A percentile compares a stretch with the other conserved stretches of the same genome.
phyloP scores from a whole-genome alignment of 2,888 invertebrate species.

The Apotomis capreana region DNA sequence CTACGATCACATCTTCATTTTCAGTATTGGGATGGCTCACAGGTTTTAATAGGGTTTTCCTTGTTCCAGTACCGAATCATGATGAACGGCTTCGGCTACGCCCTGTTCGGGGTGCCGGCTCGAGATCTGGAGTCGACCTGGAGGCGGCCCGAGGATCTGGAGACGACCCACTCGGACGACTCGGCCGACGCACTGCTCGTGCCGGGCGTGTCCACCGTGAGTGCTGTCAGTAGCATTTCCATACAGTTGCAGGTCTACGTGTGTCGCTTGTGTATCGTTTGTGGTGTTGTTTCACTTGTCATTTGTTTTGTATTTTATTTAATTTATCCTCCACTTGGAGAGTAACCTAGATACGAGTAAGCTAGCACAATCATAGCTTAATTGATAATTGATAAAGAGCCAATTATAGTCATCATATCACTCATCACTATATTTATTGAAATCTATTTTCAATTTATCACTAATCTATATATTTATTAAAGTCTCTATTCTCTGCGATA shows the following conservation, averaged over 20 bases:
- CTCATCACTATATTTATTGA: too few species aligned
- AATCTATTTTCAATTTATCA: too few species aligned
- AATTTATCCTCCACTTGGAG: too few species aligned
- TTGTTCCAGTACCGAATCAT: slow-evolving; percentile 90
- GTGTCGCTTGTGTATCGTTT: slow-evolving; percentile 49
- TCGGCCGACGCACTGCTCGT: slow-evolving; percentile 82
- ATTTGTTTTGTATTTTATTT: not conserved
- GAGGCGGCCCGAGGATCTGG: slow-evolving; percentile 84
- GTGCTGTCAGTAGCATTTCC: slow-evolving; percentile 78
- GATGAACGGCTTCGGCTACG: slow-evolving; percentile 92
- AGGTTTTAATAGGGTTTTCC: not conserved
- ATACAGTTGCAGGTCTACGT: slow-evolving; percentile 48
- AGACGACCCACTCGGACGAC: slow-evolving; percentile 74
- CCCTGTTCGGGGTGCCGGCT: slow-evolving; percentile 89
- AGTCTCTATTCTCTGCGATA: too few species aligned
- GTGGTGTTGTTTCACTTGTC: slow-evolving; percentile 36
- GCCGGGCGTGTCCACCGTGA: slow-evolving; percentile 84
- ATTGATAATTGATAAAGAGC: too few species aligned
- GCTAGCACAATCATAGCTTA: too few species aligned
- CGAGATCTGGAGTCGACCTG: slow-evolving; percentile 88
- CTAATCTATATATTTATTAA: too few species aligned
- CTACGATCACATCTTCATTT: too few species aligned
- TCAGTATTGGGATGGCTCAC: too few species aligned
- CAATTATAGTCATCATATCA: too few species aligned
- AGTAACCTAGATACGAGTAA: too few species aligned